Evolutionary conservation across 2,797 vertebrate genomes (phyloP).

Genomic region (Ciconia nigra): DNA sequence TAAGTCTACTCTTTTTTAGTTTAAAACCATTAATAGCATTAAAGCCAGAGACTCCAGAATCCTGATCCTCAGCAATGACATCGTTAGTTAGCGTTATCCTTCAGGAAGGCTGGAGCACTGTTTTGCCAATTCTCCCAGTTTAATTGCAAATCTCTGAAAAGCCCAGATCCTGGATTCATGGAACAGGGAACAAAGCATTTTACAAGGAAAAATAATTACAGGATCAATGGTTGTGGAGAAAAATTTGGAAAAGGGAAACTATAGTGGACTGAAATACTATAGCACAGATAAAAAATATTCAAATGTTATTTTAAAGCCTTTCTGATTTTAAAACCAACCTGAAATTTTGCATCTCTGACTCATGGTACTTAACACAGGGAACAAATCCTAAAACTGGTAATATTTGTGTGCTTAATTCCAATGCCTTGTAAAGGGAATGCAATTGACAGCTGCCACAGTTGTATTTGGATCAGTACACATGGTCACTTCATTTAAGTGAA

Average conservation of each 20-base stretch:
- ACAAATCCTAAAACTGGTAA: not conserved
- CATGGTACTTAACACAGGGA: not conserved
- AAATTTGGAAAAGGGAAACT: not conserved
- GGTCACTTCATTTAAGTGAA: not conserved
- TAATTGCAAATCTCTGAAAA: not conserved
- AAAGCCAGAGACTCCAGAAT: not conserved
- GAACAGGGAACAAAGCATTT: not conserved
- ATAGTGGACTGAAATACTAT: not conserved
- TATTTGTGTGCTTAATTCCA: not conserved
- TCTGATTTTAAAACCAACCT: not conserved
- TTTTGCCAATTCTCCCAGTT: not conserved
- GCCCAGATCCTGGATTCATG: not conserved
- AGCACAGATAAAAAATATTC: not conserved
- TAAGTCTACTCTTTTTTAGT: not conserved
- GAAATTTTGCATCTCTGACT: not conserved
- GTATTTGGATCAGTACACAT: not conserved
- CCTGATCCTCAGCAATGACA: not conserved
- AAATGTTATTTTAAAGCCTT: not conserved
- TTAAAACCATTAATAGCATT: not conserved
- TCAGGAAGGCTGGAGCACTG: not conserved
- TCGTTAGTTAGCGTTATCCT: not conserved
- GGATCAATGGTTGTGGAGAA: not conserved
- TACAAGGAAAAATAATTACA: not conserved
- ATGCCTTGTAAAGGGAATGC: not conserved
- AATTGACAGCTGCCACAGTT: not conserved